Base-by-base conservation (phyloP, 2,888 invertebrate species). In the Gastrophysa polygoni region DNA sequence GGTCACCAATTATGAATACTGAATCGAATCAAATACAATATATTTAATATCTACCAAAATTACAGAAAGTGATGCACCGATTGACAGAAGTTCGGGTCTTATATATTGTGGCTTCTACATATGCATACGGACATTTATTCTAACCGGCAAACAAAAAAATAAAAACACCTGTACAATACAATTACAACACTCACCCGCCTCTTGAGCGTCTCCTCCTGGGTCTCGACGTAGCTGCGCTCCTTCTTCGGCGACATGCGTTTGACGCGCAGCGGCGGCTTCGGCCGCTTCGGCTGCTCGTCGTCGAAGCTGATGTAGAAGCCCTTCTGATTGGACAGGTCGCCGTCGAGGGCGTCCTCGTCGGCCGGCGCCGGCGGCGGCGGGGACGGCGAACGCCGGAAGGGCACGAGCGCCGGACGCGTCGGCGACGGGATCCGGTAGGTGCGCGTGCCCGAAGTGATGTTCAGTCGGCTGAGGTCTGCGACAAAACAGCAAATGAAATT, bases 251-350 rank as follows among this genome's bases (percentile, higher is more conserved):
- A 92, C 32, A 84, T 84, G 61, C 89, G 86, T 78, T 92, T 93
- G 61, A 86, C 86, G 68, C 95, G 84, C 56, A 95, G 82, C 14
- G 93, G 93, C 1, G 95, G 96, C 80, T 96, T 96, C 14, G 95
- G 93, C 75, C 94, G 86, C 78, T 92, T 93, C 14, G 95, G 94
- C 73, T 90, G 89, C 60, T 93, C 93, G 78, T 92, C 90, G 78
- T 95, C 95, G 79, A 97, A 95, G 54, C 95, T 93, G 77, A 97
- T 94, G 81, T 96, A 96, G 83, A 97, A 97, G 28, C 93, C 93
- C 80, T 93, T 92, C 78, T 93, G 91, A 63, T 83, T 85, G 10
- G 80, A 80, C 4, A 82, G 77, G 69, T 85, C 85, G 28, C 81
- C 74, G 74, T 84, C 76, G 77, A 85, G n/a, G n/a, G n/a, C 75